Conservation (phyloP, 2,888 invertebrate genomes). For the Arge pagana region DNA sequence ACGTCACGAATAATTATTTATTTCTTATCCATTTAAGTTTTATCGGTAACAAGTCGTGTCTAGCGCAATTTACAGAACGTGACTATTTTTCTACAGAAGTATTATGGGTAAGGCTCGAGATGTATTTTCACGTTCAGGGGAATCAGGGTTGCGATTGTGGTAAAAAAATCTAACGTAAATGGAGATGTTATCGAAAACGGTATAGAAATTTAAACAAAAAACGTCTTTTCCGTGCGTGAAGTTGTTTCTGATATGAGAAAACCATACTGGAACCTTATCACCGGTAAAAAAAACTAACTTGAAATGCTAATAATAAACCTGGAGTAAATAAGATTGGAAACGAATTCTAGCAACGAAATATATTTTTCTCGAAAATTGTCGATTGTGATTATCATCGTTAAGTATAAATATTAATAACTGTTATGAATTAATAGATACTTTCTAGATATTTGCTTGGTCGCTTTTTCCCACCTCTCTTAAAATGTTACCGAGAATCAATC, state of each 20-base stretch:
- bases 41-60: no score
- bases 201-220: background rate
- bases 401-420: slow-evolving; percentile 34
- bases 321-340: slow-evolving; percentile 33
- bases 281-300: background rate
- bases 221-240: background rate
- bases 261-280: background rate
- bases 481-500: no score
- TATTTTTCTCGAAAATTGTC: slow-evolving; percentile 37
- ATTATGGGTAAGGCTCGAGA: slow-evolving; percentile 26
- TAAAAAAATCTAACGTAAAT: slow-evolving; percentile 5
- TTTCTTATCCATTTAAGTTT: no score
- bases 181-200: background rate
- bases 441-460: slow-evolving; percentile 29
- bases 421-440: slow-evolving; percentile 30
- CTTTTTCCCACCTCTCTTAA: no score
- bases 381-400: slow-evolving; percentile 29
- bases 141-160: slow-evolving; percentile 41
- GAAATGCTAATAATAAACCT: slow-evolving; percentile 27
- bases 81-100: slow-evolving; percentile 5
- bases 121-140: slow-evolving; percentile 43
- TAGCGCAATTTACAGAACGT: background rate
- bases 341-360: slow-evolving; percentile 28
- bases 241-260: background rate
- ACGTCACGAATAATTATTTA: no score